Percentiles rank a stretch among this genome's conserved stretches.
These are phyloP conservation scores for Hypocryptadius cinnamomeus DNA, from an alignment of 2,113 vertebrate genomes.

Conservation along the genomic window DNA sequence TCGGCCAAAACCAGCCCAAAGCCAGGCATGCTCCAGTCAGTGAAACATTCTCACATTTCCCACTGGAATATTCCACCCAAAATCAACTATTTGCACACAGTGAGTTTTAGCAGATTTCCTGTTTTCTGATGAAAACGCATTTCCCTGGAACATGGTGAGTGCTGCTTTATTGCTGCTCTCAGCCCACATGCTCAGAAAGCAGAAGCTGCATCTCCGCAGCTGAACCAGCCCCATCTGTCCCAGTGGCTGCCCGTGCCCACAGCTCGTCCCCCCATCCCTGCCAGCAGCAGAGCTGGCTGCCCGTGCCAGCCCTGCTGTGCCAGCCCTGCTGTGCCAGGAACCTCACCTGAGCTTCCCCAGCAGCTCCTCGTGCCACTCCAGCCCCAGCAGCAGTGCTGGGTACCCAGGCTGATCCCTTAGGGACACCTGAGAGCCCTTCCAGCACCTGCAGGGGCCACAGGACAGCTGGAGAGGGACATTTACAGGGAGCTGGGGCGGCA, in stretches of 20 bases:
- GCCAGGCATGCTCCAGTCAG: fast-evolving
- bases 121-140: neutral
- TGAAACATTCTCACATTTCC: neutral
- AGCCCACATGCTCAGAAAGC: neutral
- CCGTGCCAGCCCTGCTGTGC: fast-evolving
- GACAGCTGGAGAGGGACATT: too few relatives aligned
- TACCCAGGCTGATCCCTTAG: neutral
- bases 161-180: neutral
- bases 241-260: neutral
- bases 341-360: neutral
- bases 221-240: neutral
- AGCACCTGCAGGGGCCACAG: neutral
- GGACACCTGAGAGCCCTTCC: neutral
- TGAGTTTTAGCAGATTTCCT: neutral
- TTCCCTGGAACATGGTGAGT: neutral
- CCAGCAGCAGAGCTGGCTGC: neutral
- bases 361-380: neutral
- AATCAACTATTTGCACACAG: neutral
- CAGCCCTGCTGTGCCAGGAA: neutral
- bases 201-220: neutral
- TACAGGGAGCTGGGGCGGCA: neutral
- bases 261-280: fast-evolving
- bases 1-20: neutral
- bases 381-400: neutral
- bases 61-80: neutral